Conservation (phyloP, 2,888 invertebrate species). For the Gibbula magus region DNA sequence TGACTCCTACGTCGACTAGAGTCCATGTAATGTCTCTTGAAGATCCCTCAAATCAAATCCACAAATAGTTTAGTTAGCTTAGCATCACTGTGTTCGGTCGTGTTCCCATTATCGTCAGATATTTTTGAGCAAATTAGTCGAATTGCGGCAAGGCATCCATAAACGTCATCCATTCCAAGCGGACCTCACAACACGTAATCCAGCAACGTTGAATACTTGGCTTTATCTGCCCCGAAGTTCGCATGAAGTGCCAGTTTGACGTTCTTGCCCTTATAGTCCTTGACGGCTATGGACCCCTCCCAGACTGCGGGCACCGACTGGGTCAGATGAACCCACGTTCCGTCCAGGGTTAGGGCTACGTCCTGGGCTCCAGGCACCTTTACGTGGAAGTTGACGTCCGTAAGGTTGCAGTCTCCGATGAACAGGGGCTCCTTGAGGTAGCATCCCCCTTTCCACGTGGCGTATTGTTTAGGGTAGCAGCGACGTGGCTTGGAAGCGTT, state of each 20-base stretch:
- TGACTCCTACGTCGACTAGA: neutral
- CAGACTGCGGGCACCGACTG: constrained; percentile 61
- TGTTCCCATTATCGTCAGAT: too few relatives aligned
- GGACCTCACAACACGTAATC: constrained; percentile 63
- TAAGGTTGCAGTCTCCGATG: constrained; percentile 54
- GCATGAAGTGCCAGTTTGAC: constrained; percentile 70
- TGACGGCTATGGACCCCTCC: constrained; percentile 64
- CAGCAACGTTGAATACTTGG: constrained; percentile 72
- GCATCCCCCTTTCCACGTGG: constrained; percentile 75
- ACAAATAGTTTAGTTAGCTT: too few relatives aligned
- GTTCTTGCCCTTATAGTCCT: constrained; percentile 59
- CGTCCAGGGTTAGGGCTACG: constrained; percentile 71
- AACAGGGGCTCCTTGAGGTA: constrained; percentile 67
- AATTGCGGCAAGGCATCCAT: neutral
- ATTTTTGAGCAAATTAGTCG: neutral
- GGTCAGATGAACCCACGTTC: constrained; percentile 72
- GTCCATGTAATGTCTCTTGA: too few relatives aligned
- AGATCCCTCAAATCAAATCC: too few relatives aligned
- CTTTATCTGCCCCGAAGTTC: constrained; percentile 68
- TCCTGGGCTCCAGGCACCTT: constrained; percentile 69
- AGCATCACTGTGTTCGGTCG: too few relatives aligned
- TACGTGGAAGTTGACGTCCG: constrained; percentile 59
- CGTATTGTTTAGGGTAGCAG: constrained; percentile 74
- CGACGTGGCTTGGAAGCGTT: constrained; percentile 52
- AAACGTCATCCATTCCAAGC: neutral